phyloP scores from a whole-genome alignment of 1,140 invertebrate species.

The Achatina immaculata region DNA sequence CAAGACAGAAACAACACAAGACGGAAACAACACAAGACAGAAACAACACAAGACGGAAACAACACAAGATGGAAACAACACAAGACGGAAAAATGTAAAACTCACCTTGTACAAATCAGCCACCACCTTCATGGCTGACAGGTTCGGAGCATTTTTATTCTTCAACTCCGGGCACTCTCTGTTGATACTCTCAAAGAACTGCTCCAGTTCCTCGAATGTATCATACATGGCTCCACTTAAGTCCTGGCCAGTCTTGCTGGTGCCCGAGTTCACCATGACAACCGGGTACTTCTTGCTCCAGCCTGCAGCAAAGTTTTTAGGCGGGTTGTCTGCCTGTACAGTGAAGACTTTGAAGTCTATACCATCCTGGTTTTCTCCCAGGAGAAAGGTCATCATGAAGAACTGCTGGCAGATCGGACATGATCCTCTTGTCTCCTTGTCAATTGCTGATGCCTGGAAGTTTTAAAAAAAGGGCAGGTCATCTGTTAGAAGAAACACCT shows the following conservation, averaged over 20 bases:
- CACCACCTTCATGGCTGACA: constrained; percentile 65
- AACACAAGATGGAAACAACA: too few relatives aligned
- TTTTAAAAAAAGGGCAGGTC: constrained; percentile 43
- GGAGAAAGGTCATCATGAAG: constrained; percentile 66
- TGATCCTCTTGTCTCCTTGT: constrained; percentile 64
- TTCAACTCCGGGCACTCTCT: constrained; percentile 55
- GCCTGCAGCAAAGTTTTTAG: constrained; percentile 59
- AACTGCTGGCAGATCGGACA: constrained; percentile 69
- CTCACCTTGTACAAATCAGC: constrained; percentile 71
- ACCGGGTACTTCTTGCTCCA: constrained; percentile 64
- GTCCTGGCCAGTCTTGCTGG: constrained; percentile 50
- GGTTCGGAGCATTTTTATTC: constrained; percentile 49
- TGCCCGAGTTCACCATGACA: constrained; percentile 50
- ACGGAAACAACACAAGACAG: too few relatives aligned
- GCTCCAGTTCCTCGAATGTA: constrained; percentile 63
- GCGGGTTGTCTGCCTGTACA: constrained; percentile 61
- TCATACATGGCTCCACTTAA: constrained; percentile 57
- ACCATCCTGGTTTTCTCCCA: constrained; percentile 60
- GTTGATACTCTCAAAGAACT: constrained; percentile 62
- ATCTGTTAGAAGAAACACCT: background rate
- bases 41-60: too few relatives aligned
- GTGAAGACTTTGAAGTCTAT: constrained; percentile 66
- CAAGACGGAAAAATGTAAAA: background rate
- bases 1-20: too few relatives aligned
- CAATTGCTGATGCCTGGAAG: constrained; percentile 59